Conservation (phyloP, 2,797 vertebrate genomes). For the Tamandua tetradactyla region DNA sequence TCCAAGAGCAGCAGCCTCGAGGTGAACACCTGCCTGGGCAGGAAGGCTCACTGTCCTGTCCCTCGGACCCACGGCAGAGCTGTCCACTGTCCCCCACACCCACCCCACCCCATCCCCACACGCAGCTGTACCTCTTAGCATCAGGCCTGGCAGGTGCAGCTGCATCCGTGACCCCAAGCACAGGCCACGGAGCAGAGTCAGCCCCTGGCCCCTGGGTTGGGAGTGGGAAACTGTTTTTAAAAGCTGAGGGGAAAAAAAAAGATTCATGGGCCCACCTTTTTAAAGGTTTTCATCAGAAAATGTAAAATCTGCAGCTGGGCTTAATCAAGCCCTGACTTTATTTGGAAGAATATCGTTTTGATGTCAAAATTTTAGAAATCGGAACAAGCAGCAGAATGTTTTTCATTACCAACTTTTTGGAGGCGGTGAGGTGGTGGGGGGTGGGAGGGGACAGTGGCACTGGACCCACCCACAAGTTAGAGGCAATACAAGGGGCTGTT, state of each 20-base stretch:
- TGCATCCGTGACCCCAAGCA: rapidly evolving
- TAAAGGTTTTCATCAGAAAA: neutral
- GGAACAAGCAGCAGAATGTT: neutral
- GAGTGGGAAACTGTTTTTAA: neutral
- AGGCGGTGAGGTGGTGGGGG: neutral
- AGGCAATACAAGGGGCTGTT: neutral
- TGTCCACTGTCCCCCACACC: too few species aligned
- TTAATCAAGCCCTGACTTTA: neutral
- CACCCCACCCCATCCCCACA: too few species aligned
- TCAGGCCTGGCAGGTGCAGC: rapidly evolving
- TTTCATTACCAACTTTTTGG: neutral
- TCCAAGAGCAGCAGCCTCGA: neutral
- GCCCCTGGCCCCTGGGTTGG: neutral
- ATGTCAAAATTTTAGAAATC: neutral
- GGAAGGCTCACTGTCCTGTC: neutral
- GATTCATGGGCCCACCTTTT: neutral
- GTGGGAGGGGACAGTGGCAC: neutral
- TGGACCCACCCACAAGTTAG: neutral
- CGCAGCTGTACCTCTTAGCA: neutral
- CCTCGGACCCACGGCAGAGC: neutral
- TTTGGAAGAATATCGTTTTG: neutral
- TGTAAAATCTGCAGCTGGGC: neutral
- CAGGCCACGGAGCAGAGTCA: rapidly evolving
- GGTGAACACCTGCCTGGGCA: neutral
- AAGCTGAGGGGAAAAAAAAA: neutral